Base-by-base conservation (phyloP, 2,113 vertebrate genomes). In the Neoarius graeffei region DNA sequence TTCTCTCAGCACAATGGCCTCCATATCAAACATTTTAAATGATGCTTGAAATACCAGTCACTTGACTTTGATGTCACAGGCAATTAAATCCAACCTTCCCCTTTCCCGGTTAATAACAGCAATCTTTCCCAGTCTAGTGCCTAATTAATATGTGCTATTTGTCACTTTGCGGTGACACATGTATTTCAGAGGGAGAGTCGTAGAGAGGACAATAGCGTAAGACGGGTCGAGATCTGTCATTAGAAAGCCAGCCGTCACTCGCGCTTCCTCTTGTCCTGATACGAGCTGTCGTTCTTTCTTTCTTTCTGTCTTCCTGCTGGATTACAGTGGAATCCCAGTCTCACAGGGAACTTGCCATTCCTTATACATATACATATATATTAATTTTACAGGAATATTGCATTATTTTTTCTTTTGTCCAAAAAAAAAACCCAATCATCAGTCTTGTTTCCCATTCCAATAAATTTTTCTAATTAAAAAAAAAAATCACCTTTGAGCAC, bases 91-190 rank as follows among this genome's bases (percentile, higher is more conserved):
- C 97, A 97, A 97, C 97, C 97, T 97, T 98, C 97, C 97, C 97
- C 97, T 97, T 96, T 93, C 96, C 96, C 96, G 94, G 97, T 98
- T 99, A 99, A 98, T 99, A 99, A 99, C 98, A 98, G 97, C 98
- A 98, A 98, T 99, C 97, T 97, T 95, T 96, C 97, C 96, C 96
- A 95, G 97, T 97, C 97, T 98, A 97, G 96, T 97, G 97, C 97
- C 98, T 99, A 98, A 99, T 99, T 99, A 99, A 99, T 99, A 98
- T 97, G 97, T 98, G 97, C 97, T 98, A 99, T 99, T 99, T 99
- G 98, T 99, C 98, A 98, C 97, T 96, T 96, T 97, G 97, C 96
- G 96, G 97, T 98, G 98, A 98, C 98, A 98, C 96, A 96, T 97
- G 97, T 97, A 97, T 98, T 96, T 98, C 97, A 98, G 88, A 97